Evolutionary conservation across 2,797 vertebrate species (phyloP), one percentile per base, ranked within the genome.

Genomic region (Denticeps clupeoides): DNA sequence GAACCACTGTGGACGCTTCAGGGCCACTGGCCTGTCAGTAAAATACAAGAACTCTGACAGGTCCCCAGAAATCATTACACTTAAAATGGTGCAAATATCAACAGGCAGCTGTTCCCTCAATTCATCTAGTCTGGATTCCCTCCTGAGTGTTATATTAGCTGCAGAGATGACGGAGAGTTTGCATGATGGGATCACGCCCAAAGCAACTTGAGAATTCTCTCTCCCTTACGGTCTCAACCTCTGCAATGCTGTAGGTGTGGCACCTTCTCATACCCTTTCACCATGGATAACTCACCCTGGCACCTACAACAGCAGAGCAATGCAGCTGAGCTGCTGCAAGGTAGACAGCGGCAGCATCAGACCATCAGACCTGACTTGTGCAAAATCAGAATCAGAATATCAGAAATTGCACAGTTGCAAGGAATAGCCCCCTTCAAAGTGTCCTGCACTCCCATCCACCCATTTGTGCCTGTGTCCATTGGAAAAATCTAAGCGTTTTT

Each of bases 31-130:
- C n/a, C n/a, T n/a, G n/a, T n/a, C n/a, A n/a, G n/a, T n/a, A n/a
- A n/a, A n/a, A n/a, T n/a, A n/a, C n/a, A n/a, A n/a, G n/a, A 65
- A 62, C 62, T 49, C 49, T 49, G 46, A 25, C 64, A 71, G 55
- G 60, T 57, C 65, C 25, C 29, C 16, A 4, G 2, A 9, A 38
- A 35, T 38, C 35, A 38, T 27, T 49, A 28, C 12, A 33, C 66
- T 65, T 49, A 64, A 55, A 66, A 21, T 31, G n/a, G 53, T 56
- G 51, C 41, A 59, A 60, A 72, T 40, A 56, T 60, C 52, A 50
- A 46, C 22, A 46, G 65, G 60, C 67, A 66, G 65, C 52, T 64
- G 48, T 22, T 33, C 48, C 31, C 51, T 68, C 59, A 55, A 15
- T 50, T 48, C 18, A 61, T 63, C 62, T 56, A 11, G 45, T 13